A percentile compares a stretch with the other conserved stretches of the same genome.
phyloP scores from a whole-genome alignment of 1,140 invertebrate genomes.

The Scaptomyza montana region DNA sequence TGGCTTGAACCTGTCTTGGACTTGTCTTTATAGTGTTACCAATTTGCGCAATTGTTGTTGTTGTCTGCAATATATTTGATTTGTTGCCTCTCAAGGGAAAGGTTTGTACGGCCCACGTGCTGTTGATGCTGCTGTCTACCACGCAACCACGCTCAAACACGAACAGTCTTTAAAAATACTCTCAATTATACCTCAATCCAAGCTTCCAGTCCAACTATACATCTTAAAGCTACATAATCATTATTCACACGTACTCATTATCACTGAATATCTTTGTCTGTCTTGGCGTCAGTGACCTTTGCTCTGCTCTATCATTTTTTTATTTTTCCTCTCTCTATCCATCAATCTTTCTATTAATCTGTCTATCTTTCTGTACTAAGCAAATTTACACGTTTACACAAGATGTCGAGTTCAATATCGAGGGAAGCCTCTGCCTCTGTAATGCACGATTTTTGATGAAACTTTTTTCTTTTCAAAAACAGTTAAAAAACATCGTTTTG shows the following conservation, averaged over 20 bases:
- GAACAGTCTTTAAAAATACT: conserved; percentile 1
- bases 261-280: conserved; percentile 28
- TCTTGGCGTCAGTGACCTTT: conserved; percentile 76
- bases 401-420: conserved; percentile 58
- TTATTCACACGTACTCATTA: conserved; percentile 49
- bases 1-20: conserved; percentile 34
- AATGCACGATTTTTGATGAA: conserved; percentile 77
- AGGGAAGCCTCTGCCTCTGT: conserved; percentile 53
- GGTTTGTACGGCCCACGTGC: conserved; percentile 60
- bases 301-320: conserved; percentile 35
- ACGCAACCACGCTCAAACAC: conserved; percentile 13
- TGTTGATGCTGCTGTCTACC: conserved; percentile 38
- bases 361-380: conserved; percentile 23
- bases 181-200: background rate
- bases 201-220: background rate
- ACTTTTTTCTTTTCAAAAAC: conserved; percentile 44
- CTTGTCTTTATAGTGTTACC: conserved; percentile 24
- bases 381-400: conserved; percentile 50
- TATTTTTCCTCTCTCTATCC: conserved; percentile 10
- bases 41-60: conserved; percentile 59
- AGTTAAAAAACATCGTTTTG: conserved; percentile 69
- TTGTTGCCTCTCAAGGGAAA: conserved; percentile 48
- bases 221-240: conserved; percentile 35
- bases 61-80: conserved; percentile 58
- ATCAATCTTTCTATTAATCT: background rate